These are phyloP conservation scores for Addax nasomaculatus DNA, from an alignment of 2,113 vertebrate genomes.

Conservation along the genomic window DNA sequence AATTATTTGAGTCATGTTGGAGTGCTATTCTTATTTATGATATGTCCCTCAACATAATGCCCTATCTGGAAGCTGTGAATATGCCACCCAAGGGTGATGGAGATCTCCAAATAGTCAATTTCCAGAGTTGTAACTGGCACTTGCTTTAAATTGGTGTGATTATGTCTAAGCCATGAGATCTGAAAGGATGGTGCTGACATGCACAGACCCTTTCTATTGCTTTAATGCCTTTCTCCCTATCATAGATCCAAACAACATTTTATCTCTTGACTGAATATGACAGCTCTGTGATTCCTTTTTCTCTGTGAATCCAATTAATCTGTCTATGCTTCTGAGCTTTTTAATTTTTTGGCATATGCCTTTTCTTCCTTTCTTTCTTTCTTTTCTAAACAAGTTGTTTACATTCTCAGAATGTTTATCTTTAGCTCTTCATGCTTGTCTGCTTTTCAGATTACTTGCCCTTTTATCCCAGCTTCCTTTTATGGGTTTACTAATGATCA, in stretches of 20 bases:
- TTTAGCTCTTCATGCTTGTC: not conserved
- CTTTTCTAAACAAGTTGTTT: conserved; percentile 54
- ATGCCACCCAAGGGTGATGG: conserved; percentile 23
- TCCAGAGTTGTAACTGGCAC: conserved; percentile 5
- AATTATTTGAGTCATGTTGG: not conserved
- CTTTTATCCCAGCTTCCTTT: not conserved
- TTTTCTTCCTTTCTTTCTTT: not conserved
- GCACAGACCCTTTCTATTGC: not conserved
- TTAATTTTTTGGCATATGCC: not conserved
- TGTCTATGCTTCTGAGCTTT: not conserved
- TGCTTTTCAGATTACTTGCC: conserved; percentile 38
- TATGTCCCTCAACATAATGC: not conserved
- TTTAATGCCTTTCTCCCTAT: not conserved
- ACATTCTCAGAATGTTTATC: conserved; percentile 11
- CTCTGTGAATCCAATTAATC: conserved; percentile 61
- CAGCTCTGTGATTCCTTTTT: conserved; percentile 38
- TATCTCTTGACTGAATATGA: conserved; percentile 35
- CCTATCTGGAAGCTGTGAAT: conserved; percentile 13
- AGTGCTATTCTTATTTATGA: conserved; percentile 32
- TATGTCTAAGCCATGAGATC: not conserved
- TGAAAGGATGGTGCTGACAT: conserved; percentile 32
- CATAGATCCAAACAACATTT: conserved; percentile 37
- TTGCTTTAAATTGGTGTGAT: conserved; percentile 62
- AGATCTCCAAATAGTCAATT: conserved; percentile 37
- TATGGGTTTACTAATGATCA: conserved; percentile 1